Evolutionary conservation across 2,797 vertebrate species (phyloP), one percentile per base, ranked within the genome.

Genomic region (Protonibea diacanthus): DNA sequence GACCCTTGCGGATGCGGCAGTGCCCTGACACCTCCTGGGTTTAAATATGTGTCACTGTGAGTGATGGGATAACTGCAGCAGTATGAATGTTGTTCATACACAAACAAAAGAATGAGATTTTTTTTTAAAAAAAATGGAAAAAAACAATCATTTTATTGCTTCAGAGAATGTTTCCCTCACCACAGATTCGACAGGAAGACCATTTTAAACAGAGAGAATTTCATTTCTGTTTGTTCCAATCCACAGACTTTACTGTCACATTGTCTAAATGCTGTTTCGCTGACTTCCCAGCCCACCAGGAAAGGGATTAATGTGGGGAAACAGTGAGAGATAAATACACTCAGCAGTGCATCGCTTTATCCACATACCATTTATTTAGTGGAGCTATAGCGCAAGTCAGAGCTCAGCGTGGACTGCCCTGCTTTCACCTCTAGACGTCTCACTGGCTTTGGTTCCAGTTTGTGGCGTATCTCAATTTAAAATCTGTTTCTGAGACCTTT

Each of bases 211-310:
- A 33, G n/a, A 83, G 21, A 64, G 21, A 81, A 40, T 47, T 81
- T 80, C 33, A 85, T 83, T 73, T 76, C 12, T 42, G 66, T 74
- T 73, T 6, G 66, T 83, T 88, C 70, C 27, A 1, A 77, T 63
- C 49, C 63, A 63, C 9, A 66, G 76, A 71, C 33, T 71, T 81
- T 49, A 52, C 38, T 47, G 69, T 60, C 74, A 72, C 74, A 6
- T 63, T 59, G 74, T 78, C 57, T 42, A 47, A 76, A 80, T 48
- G 60, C 42, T 18, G 27, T 21, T 78, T 45, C 64, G 20, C 14
- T 2, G 21, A 9, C 40, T 79, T 49, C 60, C 58, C 67, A 40
- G 27, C 45, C 66, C 83, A 76, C 14, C 68, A 64, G 76, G 47
- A 71, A 56, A 51, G 29, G 40, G 80, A 85, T 79, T 74, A 74